These are phyloP conservation scores for Drosophila stalkeri DNA, from an alignment of 2,888 invertebrate species.

Conservation along the genomic window DNA sequence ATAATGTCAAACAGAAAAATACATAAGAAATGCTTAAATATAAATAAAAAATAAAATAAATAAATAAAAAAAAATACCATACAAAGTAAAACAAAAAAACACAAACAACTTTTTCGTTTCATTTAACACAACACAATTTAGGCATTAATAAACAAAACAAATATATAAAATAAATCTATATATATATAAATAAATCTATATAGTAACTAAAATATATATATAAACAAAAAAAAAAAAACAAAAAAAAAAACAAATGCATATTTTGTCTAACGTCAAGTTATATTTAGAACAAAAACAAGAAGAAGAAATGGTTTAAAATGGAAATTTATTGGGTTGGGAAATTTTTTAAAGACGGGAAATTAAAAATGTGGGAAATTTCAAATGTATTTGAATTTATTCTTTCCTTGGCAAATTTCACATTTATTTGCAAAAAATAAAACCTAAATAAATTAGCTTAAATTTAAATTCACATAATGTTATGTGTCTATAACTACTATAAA, in stretches of 20 bases:
- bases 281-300: conserved; percentile 57
- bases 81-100: conserved; percentile 54
- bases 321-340: conserved; percentile 46
- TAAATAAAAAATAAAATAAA: conserved; percentile 33
- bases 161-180: conserved; percentile 25
- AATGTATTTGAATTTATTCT: conserved; percentile 42
- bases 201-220: conserved; percentile 45
- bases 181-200: conserved; percentile 36
- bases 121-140: conserved; percentile 57
- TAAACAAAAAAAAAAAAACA: not conserved
- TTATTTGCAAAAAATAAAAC: conserved; percentile 43
- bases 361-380: conserved; percentile 9
- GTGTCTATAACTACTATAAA: conserved; percentile 67
- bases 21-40: conserved; percentile 69
- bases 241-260: conserved; percentile 53
- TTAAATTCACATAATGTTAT: conserved; percentile 59
- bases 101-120: conserved; percentile 58
- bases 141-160: conserved; percentile 46
- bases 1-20: conserved; percentile 72
- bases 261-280: conserved; percentile 77
- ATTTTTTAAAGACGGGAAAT: conserved; percentile 14
- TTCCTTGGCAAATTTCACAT: conserved; percentile 45
- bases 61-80: conserved; percentile 45
- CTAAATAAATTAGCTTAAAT: conserved; percentile 61
- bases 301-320: conserved; percentile 36